Conservation (phyloP, 2,888 invertebrate genomes). For the Netelia fuscicornis region DNA sequence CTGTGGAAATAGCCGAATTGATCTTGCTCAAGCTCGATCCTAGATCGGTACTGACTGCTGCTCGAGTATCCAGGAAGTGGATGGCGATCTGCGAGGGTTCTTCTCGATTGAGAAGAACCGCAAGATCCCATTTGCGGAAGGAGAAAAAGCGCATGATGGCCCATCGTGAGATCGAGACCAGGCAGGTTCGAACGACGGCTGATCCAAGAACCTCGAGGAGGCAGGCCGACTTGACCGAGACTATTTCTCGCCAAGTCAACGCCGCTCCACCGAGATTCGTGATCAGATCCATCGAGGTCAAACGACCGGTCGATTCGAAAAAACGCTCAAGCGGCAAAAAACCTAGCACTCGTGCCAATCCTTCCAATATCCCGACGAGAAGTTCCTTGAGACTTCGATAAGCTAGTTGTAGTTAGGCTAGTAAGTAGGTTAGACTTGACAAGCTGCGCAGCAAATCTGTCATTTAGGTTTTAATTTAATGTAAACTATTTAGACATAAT, state of each 20-base stretch:
- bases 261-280: background rate
- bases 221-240: background rate
- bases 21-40: constrained; percentile 47
- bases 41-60: constrained; percentile 34
- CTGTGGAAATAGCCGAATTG: constrained; percentile 47
- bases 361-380: background rate
- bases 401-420: constrained; percentile 2
- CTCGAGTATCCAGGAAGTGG: constrained; percentile 46
- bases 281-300: background rate
- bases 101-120: constrained; percentile 22
- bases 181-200: background rate
- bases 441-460: background rate
- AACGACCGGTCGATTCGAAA: background rate
- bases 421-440: background rate
- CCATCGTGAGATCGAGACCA: background rate
- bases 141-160: constrained; percentile 11
- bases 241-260: constrained; percentile 1
- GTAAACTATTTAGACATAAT: no score
- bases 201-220: background rate
- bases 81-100: constrained; percentile 27
- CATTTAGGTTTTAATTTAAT: no score
- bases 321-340: background rate
- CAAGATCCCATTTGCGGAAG: constrained; percentile 27
- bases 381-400: constrained; percentile 25
- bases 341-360: background rate